These are phyloP conservation scores for Hylaeus volcanicus DNA, from an alignment of 1,140 invertebrate species.

Conservation along the genomic window DNA sequence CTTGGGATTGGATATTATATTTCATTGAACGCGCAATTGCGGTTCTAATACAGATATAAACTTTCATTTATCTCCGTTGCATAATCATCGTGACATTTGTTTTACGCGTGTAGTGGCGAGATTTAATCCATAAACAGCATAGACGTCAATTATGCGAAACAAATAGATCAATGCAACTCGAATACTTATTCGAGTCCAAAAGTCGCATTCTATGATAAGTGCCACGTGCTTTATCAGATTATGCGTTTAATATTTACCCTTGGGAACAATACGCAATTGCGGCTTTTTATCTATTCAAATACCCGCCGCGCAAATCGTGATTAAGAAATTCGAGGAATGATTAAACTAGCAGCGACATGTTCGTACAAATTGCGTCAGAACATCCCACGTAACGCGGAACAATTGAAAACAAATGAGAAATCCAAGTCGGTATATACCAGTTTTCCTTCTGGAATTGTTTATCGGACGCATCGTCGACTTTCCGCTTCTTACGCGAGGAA, in stretches of 20 bases:
- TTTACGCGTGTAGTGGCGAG: not conserved
- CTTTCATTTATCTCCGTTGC: not conserved
- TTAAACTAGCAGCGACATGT: not conserved
- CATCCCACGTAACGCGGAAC: not conserved
- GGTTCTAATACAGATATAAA: not conserved
- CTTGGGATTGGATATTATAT: not conserved
- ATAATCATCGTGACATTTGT: not conserved
- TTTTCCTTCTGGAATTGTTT: not conserved
- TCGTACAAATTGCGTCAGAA: not conserved
- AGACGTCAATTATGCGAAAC: not conserved
- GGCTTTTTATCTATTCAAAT: not conserved
- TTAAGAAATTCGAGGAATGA: slow-evolving; percentile 14
- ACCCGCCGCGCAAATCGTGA: not conserved
- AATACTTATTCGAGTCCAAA: too few relatives aligned
- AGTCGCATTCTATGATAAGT: too few relatives aligned
- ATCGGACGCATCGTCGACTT: not conserved
- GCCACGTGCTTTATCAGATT: too few relatives aligned
- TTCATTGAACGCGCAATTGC: not conserved
- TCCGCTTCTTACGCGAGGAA: not conserved
- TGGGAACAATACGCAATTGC: too few relatives aligned
- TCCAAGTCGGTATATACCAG: not conserved
- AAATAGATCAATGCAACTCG: not conserved
- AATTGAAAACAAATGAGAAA: not conserved
- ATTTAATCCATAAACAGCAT: not conserved
- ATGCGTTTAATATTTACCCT: too few relatives aligned